Conservation (phyloP, 2,113 vertebrate species). For the Diphyllodes magnificus region DNA sequence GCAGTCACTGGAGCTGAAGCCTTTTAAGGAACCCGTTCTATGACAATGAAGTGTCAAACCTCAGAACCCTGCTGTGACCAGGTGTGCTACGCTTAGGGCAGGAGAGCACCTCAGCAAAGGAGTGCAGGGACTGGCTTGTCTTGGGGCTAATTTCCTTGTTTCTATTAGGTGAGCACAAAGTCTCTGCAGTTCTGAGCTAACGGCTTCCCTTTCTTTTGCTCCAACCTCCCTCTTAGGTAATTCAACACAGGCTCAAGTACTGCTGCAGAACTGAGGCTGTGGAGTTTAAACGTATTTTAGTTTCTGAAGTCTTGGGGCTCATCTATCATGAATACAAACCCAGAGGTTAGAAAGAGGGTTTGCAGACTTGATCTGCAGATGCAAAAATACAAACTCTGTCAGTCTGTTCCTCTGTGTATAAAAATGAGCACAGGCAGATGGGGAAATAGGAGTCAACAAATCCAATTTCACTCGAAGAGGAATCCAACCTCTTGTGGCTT, state of each 20-base stretch:
- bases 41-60: not conserved
- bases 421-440: not conserved
- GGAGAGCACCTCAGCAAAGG: not conserved
- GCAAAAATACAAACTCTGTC: not conserved
- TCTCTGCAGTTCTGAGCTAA: not conserved
- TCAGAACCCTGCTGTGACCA: not conserved
- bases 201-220: not conserved
- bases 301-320: not conserved
- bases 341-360: not conserved
- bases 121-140: not conserved
- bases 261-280: not conserved
- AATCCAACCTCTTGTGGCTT: not conserved
- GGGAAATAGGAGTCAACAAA: not conserved
- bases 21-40: not conserved
- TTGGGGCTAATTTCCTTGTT: not conserved
- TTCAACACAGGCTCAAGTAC: not conserved
- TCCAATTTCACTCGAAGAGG: not conserved
- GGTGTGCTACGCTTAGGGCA: accelerated
- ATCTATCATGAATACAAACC: not conserved
- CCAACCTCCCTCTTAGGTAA: not conserved
- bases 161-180: not conserved
- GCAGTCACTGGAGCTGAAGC: not conserved
- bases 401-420: not conserved
- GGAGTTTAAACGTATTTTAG: not conserved
- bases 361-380: not conserved